phyloP scores from a whole-genome alignment of 2,888 invertebrate species.

The Plemyria rubiginata region DNA sequence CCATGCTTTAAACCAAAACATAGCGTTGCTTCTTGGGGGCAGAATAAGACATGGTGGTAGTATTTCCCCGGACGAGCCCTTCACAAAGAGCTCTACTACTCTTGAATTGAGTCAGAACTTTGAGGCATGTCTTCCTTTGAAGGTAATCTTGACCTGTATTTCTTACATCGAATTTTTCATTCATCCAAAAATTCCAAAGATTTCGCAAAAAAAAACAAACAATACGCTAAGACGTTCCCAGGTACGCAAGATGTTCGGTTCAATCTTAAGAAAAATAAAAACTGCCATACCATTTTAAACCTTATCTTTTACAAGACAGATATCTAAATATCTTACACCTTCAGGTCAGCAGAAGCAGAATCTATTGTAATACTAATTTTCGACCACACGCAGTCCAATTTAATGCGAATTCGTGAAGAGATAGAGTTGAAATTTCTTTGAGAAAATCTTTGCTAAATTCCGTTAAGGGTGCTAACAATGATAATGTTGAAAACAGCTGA shows the following conservation, averaged over 20 bases:
- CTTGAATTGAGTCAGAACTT: not conserved
- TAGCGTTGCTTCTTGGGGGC: too few species aligned
- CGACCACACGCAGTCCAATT: slow-evolving; percentile 19
- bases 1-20: too few species aligned
- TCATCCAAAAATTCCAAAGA: slow-evolving; percentile 35
- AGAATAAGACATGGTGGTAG: too few species aligned
- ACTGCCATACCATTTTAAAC: slow-evolving; percentile 31
- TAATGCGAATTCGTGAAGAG: slow-evolving; percentile 20
- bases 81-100: too few species aligned
- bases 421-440: slow-evolving; percentile 47
- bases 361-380: slow-evolving; percentile 27
- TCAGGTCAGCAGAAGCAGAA: slow-evolving; percentile 9
- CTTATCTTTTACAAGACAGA: slow-evolving; percentile 30
- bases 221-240: slow-evolving; percentile 68
- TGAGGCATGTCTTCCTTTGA: not conserved
- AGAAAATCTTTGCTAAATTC: slow-evolving; percentile 49
- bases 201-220: slow-evolving; percentile 55
- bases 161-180: slow-evolving; percentile 17
- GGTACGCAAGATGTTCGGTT: slow-evolving; percentile 78
- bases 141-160: not conserved
- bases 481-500: slow-evolving; percentile 67
- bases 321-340: slow-evolving; percentile 25
- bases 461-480: slow-evolving; percentile 48
- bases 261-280: slow-evolving; percentile 69
- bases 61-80: too few species aligned